Conservation (phyloP, 1,140 invertebrate genomes). For the Cherax destructor region DNA sequence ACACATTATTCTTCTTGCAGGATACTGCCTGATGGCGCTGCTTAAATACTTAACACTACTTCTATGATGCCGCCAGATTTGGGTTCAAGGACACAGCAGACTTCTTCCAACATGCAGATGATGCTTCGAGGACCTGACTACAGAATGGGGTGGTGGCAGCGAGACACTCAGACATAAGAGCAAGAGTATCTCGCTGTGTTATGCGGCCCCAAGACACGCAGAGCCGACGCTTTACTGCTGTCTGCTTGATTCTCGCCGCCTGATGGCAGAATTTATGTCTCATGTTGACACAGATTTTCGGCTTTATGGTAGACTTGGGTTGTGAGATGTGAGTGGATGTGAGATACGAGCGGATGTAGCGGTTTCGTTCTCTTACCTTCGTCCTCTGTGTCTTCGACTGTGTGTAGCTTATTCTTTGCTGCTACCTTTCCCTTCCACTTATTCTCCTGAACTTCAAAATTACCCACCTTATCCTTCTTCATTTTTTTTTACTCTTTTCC, state of each 20-base stretch:
- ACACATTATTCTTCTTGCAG: too few species aligned
- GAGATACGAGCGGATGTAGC: neutral
- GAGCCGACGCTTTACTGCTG: neutral
- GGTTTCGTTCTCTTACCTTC: neutral
- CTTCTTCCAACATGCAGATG: too few species aligned
- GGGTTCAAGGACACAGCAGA: too few species aligned
- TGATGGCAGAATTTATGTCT: neutral
- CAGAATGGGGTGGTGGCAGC: neutral
- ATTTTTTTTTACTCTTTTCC: too few species aligned
- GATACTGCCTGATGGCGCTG: too few species aligned
- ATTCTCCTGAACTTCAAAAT: too few species aligned
- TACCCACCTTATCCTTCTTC: too few species aligned
- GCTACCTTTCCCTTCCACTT: neutral
- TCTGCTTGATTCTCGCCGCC: constrained; percentile 7
- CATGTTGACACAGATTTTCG: neutral
- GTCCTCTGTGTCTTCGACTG: neutral
- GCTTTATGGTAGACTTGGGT: neutral
- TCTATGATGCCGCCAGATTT: too few species aligned
- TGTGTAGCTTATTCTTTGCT: neutral
- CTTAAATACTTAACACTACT: too few species aligned
- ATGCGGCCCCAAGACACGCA: neutral
- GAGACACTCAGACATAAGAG: neutral
- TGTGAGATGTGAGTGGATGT: neutral
- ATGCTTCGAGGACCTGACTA: neutral
- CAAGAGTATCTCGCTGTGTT: neutral